Conservation (phyloP, 2,888 invertebrate species). For the Ferrisia virgata region DNA sequence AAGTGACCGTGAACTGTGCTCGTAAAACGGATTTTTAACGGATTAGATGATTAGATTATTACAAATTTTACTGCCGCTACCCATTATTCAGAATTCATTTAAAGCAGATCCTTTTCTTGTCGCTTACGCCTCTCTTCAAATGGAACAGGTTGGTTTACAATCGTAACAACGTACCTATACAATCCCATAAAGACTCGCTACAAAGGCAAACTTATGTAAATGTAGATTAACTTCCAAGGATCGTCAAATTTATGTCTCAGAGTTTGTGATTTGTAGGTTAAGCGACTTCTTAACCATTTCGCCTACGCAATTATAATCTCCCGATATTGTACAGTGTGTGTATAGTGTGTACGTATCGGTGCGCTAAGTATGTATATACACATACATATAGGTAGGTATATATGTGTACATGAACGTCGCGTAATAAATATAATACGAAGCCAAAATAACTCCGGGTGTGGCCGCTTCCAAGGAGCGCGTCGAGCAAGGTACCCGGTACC, state of each 20-base stretch:
- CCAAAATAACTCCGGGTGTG: slow-evolving; percentile 40
- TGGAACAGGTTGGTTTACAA: slow-evolving; percentile 42
- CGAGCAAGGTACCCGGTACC: no score
- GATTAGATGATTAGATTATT: slow-evolving; percentile 42
- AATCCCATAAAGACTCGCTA: slow-evolving; percentile 41
- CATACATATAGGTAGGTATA: no score
- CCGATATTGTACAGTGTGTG: background rate
- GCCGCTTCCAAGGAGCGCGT: background rate
- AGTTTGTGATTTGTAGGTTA: slow-evolving; percentile 42
- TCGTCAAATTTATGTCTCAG: slow-evolving; percentile 39
- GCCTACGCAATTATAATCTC: slow-evolving; percentile 36
- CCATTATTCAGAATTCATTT: slow-evolving; percentile 43
- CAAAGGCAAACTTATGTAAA: slow-evolving; percentile 43
- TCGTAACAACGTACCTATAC: slow-evolving; percentile 35
- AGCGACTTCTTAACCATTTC: slow-evolving; percentile 30
- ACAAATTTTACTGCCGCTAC: slow-evolving; percentile 42
- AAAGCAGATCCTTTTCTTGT: slow-evolving; percentile 41
- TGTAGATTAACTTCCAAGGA: slow-evolving; percentile 43
- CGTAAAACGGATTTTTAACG: slow-evolving; percentile 43
- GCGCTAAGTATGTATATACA: no score
- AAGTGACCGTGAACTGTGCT: slow-evolving; percentile 36
- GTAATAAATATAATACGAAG: slow-evolving; percentile 39
- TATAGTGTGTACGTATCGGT: background rate
- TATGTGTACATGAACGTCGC: no score
- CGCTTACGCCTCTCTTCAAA: slow-evolving; percentile 39